Evolutionary conservation across 1,140 invertebrate genomes (phyloP).

Genomic region (Drosophila pruinosa): DNA sequence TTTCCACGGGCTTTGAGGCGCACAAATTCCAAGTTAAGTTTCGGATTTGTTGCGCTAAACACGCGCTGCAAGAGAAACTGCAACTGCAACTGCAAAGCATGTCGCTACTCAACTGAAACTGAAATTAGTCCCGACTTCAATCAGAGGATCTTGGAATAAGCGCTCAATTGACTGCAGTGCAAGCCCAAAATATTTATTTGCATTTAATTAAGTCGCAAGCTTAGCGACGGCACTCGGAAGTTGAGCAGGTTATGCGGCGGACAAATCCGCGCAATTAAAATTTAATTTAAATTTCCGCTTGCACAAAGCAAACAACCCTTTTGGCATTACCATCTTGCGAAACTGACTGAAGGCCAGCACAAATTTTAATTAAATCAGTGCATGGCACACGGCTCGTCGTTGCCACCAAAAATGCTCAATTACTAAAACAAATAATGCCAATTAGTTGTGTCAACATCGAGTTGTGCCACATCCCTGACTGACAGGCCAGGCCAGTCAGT

Average conservation of each 20-base stretch:
- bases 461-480: conserved; percentile 1
- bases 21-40: conserved; percentile 59
- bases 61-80: not conserved
- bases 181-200: conserved; percentile 79
- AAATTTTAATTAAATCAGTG: conserved; percentile 82
- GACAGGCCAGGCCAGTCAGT: not conserved
- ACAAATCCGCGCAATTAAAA: conserved; percentile 68
- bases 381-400: conserved; percentile 13
- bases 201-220: conserved; percentile 63
- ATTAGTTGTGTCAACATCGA: conserved; percentile 81
- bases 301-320: conserved; percentile 52
- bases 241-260: not conserved
- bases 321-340: conserved; percentile 11
- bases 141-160: conserved; percentile 53
- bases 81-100: not conserved
- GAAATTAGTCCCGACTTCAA: conserved; percentile 2
- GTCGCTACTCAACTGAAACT: not conserved
- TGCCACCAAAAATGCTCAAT: conserved; percentile 76
- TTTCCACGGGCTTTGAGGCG: conserved; percentile 63
- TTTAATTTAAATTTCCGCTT: conserved; percentile 59
- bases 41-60: conserved; percentile 52
- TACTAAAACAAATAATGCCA: conserved; percentile 83
- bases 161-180: conserved; percentile 26
- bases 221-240: conserved; percentile 44
- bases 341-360: not conserved